Evolutionary conservation across 2,888 invertebrate genomes (phyloP), one percentile per base, ranked within the genome.

Genomic region (Erannis defoliaria): DNA sequence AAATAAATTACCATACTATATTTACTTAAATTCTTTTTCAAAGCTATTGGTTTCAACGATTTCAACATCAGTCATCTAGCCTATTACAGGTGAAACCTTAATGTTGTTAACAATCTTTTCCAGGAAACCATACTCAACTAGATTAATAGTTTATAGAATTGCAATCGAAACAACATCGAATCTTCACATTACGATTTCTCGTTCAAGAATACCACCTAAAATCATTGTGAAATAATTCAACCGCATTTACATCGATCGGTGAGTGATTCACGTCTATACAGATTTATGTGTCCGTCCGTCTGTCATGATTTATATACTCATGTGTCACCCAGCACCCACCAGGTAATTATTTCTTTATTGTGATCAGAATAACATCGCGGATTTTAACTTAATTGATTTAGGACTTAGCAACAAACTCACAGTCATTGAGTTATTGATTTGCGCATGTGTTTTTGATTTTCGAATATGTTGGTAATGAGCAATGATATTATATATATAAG

Each of bases 261-360:
- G 86, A 84, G 81, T 85, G 86, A 86, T 83, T 75, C 80, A 80
- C 81, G 78, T 77, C 74, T n/a, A 37, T 63, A 60, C 77, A 81
- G 88, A 88, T 90, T 88, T 89, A 90, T 73, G 78, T 79, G 82
- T 78, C 76, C 67, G 76, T 72, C 64, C 33, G 69, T 71, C 58
- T 26, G 63, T 64, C 73, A 56, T 88, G 90, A 90, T 89, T 90
- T 89, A 89, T 77, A 75, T 63, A 68, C 71, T 23, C 12, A 37
- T n/a, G 21, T 33, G 29, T 76, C 75, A 73, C 75, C 80, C 78
- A 74, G 73, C 73, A 64, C 66, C 70, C 64, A 64, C 66, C 42
- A 46, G 55, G 40, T 67, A 55, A 68, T 64, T 66, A 62, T 63
- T 55, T 43, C 61, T 73, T 70, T 73, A 71, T 68, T 50, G 63